Percentiles rank a stretch among this genome's conserved stretches.
Evolutionary conservation across 1,140 invertebrate genomes (phyloP).

Genomic region (Ceratosolen fusciceps): DNA sequence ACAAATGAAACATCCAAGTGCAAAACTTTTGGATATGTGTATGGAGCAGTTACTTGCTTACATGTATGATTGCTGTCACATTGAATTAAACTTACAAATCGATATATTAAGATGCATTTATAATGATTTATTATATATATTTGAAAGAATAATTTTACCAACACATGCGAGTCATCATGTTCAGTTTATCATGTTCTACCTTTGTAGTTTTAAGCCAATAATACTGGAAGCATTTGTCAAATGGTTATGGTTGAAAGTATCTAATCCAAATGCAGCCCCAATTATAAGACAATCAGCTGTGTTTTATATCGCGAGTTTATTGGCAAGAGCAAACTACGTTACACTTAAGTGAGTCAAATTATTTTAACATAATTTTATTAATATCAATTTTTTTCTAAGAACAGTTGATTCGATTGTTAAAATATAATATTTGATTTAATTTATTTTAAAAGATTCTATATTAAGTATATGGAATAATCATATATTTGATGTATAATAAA

Average conservation of each 20-base stretch:
- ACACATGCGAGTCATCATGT: slow-evolving; percentile 83
- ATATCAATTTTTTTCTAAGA: not conserved
- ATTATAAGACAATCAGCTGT: slow-evolving; percentile 80
- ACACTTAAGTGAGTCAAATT: slow-evolving; percentile 74
- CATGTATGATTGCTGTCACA: slow-evolving; percentile 71
- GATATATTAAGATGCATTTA: slow-evolving; percentile 68
- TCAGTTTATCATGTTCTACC: slow-evolving; percentile 85
- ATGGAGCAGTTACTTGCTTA: slow-evolving; percentile 76
- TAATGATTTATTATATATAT: slow-evolving; percentile 74
- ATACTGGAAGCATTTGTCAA: slow-evolving; percentile 79
- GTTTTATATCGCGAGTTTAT: slow-evolving; percentile 82
- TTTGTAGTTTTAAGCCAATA: slow-evolving; percentile 79
- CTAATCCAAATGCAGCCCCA: slow-evolving; percentile 76
- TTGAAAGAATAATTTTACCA: slow-evolving; percentile 81
- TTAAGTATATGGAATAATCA: too few species aligned
- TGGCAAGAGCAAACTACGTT: slow-evolving; percentile 80
- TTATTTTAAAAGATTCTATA: too few species aligned
- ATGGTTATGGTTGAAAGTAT: slow-evolving; percentile 83
- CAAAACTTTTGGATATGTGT: slow-evolving; percentile 77
- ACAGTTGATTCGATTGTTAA: not conserved
- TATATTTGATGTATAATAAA: too few species aligned
- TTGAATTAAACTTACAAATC: slow-evolving; percentile 61
- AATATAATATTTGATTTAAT: slow-evolving; percentile 11
- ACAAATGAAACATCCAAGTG: slow-evolving; percentile 67
- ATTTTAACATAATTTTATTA: slow-evolving; percentile 7